Percentiles rank a stretch among this genome's conserved stretches.
These are phyloP conservation scores for Anoplius nigerrimus DNA, from an alignment of 2,888 invertebrate genomes.

Conservation along the genomic window DNA sequence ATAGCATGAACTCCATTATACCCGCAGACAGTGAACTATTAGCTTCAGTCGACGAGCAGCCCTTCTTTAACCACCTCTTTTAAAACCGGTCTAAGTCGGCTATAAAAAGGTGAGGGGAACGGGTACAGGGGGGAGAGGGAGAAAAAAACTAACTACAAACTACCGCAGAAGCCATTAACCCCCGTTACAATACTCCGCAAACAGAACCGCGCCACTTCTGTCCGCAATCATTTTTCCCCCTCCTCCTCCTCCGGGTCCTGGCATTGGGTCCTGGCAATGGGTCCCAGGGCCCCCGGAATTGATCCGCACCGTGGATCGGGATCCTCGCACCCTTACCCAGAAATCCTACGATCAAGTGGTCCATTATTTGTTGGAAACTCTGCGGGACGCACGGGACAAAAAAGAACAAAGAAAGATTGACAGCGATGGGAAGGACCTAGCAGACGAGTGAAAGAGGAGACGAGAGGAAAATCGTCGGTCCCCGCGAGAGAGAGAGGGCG, in stretches of 20 bases:
- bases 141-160: conserved; percentile 41
- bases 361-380: conserved; percentile 59
- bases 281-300: conserved; percentile 18
- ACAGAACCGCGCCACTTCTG: conserved; percentile 48
- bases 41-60: too few relatives aligned
- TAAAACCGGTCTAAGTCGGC: too few relatives aligned
- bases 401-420: neutral
- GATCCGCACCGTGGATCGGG: conserved; percentile 23
- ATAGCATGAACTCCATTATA: too few relatives aligned
- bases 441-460: neutral
- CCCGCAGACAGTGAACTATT: too few relatives aligned
- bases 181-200: conserved; percentile 45
- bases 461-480: conserved; percentile 28
- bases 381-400: conserved; percentile 22
- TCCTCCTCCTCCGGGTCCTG: too few relatives aligned
- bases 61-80: too few relatives aligned
- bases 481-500: neutral
- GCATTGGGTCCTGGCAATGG: conserved; percentile 44
- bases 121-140: conserved; percentile 16
- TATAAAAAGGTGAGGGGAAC: neutral
- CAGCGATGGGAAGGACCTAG: neutral
- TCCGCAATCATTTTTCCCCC: conserved; percentile 52
- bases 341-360: conserved; percentile 54
- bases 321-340: conserved; percentile 39
- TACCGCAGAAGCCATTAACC: conserved; percentile 51